These are phyloP conservation scores for Drosophila mimetica DNA, from an alignment of 2,888 invertebrate species.

Conservation along the genomic window DNA sequence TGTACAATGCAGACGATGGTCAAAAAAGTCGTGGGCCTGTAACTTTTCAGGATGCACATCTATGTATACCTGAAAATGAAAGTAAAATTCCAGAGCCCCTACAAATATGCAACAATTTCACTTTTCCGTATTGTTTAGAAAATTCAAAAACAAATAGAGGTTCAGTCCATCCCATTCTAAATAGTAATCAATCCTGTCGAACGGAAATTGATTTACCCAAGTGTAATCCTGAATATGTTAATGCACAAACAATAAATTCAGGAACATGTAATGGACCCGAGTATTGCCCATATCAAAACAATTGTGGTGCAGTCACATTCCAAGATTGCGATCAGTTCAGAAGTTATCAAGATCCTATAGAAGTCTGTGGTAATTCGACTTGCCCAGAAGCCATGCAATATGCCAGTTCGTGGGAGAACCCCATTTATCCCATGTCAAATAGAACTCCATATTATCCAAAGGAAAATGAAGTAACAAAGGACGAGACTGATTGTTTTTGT, in stretches of 20 bases:
- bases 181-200: not conserved
- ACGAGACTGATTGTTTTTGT: not conserved
- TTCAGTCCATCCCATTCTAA: not conserved
- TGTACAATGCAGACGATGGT: not conserved
- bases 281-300: not conserved
- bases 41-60: not conserved
- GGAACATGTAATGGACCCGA: not conserved
- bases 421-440: not conserved
- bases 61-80: not conserved
- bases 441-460: not conserved
- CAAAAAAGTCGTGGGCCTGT: not conserved
- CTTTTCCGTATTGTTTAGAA: not conserved
- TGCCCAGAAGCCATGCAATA: not conserved
- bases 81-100: not conserved
- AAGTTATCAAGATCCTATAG: not conserved
- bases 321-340: not conserved
- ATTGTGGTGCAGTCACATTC: not conserved
- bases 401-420: not conserved
- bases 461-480: not conserved
- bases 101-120: not conserved
- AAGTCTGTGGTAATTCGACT: not conserved
- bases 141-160: not conserved
- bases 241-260: not conserved
- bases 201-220: not conserved
- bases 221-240: not conserved